Evolutionary conservation across 2,888 invertebrate genomes (phyloP), one percentile per base, ranked within the genome.

Genomic region (Brassicogethes aeneus): DNA sequence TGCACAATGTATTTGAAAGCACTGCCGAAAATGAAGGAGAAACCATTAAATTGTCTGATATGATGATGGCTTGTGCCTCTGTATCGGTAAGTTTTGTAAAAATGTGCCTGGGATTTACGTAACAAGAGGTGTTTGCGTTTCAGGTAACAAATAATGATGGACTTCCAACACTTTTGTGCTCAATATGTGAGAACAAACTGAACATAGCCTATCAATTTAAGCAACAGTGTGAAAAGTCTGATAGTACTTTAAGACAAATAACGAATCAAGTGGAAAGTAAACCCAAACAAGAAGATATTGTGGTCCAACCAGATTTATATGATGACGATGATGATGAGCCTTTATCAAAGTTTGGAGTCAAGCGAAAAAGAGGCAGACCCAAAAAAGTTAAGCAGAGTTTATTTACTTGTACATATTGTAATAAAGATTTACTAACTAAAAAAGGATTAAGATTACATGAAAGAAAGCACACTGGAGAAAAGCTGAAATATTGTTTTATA

Each of bases 31-130:
- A 55, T 15, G 56, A 51, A 39, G 59, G 60, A 29, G 54, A 62
- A 45, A 53, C 57, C 40, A 46, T 62, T 32, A 58, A 62, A 51
- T 50, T 68, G 31, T 61, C 65, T 16, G 64, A 66, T 50, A 68
- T 68, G 65, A 55, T 69, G 42, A 68, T 62, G 62, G 64, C 64
- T 49, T 68, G 68, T 55, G 58, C 67, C 35, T 59, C 66, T 32
- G 56, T 69, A 37, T 59, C 64, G 54, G 69, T 68, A 58, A 54
- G 52, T 41, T 30, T 12, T 34, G 17, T 15, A 15, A 16, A 17
- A 12, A 15, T 3, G 33, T 38, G 3, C 34, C 30, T 29, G 12
- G 3, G 3, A 32, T 5, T 32, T 10, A 12, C 5, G 5, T 10
- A 10, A 10, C 12, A 32, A 3, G 5, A 32, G 32, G 10, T 5